Evolutionary conservation across 2,797 vertebrate species (phyloP), one percentile per base, ranked within the genome.

Genomic region (Etheostoma perlongum): DNA sequence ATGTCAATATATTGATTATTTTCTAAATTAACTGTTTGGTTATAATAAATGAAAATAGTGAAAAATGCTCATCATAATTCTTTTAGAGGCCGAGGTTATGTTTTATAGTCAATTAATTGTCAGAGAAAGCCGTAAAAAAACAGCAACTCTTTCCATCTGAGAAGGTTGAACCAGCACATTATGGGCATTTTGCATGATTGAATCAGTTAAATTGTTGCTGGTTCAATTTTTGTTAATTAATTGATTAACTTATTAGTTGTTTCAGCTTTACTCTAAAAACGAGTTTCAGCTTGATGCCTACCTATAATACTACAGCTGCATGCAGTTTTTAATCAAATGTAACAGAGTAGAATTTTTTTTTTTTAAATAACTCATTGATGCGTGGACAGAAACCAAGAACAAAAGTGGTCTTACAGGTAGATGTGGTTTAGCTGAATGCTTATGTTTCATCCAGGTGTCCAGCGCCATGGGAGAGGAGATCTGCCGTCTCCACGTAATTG

Each of bases 391-490:
- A 58, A 58, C 3, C 2, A 36, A 16, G 3, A 48, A n/a, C 21
- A 46, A 21, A 67, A 21, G 9, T 23, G 6, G 4, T 54, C 13
- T n/a, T 61, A 18, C 18, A 9, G 27, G 36, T 27, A 11, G 8
- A 27, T n/a, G 36, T 44, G 15, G 48, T 18, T 19, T n/a, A 58
- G 46, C 46, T 30, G 61, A 40, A 3, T 36, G 2, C 2, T 21
- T 68, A 19, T 53, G 9, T 67, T 81, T 76, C 6, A 6, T 51
- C 64, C 92, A 99, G 98, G 98, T 99, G 73, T 99, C 97, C 16
- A 93, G 82, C 75, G 97, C 97, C 64, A 99, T 99, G 98, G 97
- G 95, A 6, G 97, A 99, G 85, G 98, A 99, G 94, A 99, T 99
- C 86, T 97, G 97, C 87, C 96, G 97, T 72, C 96, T 99, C 30